These are phyloP conservation scores for Tamias sibiricus DNA, from an alignment of 2,113 vertebrate genomes.

Conservation along the genomic window DNA sequence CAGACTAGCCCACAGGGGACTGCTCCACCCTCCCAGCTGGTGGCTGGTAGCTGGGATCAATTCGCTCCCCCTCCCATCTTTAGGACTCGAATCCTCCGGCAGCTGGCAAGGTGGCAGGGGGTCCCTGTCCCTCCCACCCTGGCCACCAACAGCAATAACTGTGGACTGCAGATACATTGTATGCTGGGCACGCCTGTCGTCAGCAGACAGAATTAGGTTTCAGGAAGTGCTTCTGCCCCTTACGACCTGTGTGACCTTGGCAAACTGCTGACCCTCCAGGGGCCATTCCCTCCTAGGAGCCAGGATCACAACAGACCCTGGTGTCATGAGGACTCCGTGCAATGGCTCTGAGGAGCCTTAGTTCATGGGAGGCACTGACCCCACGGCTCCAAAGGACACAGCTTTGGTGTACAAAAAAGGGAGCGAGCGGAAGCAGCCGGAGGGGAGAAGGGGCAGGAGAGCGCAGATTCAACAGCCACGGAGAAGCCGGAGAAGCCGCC, in stretches of 20 bases:
- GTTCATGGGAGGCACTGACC: neutral
- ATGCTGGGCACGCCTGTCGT: neutral
- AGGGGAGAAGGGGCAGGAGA: neutral
- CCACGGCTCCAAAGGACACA: rapidly evolving
- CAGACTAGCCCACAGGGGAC: neutral
- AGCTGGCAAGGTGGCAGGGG: rapidly evolving
- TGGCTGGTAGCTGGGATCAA: neutral
- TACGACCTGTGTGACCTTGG: neutral
- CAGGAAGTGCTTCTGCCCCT: neutral
- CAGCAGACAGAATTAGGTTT: neutral
- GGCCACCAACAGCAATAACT: neutral
- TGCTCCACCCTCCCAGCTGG: neutral
- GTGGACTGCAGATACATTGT: neutral
- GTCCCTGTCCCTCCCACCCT: neutral
- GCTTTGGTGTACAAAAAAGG: neutral
- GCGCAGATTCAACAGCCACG: neutral
- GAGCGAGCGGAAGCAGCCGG: neutral
- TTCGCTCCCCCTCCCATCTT: neutral
- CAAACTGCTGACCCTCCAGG: neutral
- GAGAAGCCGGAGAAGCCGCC: too few relatives aligned
- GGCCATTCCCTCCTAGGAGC: rapidly evolving
- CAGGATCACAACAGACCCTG: neutral
- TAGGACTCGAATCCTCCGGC: neutral
- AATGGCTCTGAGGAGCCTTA: neutral
- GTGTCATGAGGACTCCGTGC: neutral